These are phyloP conservation scores for Hippopotamus amphibius DNA, from an alignment of 2,113 vertebrate species.

Conservation along the genomic window DNA sequence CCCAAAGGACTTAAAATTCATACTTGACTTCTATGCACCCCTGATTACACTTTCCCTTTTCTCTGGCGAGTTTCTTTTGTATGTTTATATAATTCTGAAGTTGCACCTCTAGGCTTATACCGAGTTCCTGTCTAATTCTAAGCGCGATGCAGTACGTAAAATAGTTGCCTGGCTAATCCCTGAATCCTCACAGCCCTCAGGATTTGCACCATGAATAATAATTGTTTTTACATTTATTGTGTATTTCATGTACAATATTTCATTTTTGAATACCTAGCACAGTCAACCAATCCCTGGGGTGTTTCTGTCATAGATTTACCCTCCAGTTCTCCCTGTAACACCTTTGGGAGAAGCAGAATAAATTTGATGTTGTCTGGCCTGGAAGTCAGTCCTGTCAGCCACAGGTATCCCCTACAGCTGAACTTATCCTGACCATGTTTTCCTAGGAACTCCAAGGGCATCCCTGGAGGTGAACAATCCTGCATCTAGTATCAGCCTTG, in stretches of 20 bases:
- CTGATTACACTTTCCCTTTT: not conserved
- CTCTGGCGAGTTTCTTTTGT: not conserved
- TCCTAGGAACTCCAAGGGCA: not conserved
- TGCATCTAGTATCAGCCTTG: not conserved
- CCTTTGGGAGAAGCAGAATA: conserved; percentile 2
- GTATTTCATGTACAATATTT: not conserved
- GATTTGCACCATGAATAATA: not conserved
- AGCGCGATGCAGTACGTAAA: not conserved
- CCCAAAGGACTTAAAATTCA: not conserved
- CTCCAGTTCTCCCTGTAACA: conserved; percentile 69
- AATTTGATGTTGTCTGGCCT: not conserved
- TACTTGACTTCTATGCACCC: not conserved
- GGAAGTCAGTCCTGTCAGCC: not conserved
- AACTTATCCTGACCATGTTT: not conserved
- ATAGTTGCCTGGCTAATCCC: not conserved
- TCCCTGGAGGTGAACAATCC: not conserved
- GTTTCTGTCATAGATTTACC: conserved; percentile 26
- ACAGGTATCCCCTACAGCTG: not conserved
- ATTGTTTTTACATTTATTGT: not conserved
- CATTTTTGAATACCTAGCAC: not conserved
- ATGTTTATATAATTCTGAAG: not conserved
- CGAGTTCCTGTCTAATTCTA: not conserved
- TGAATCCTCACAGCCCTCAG: not conserved
- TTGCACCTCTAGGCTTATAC: not conserved
- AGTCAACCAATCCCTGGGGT: conserved; percentile 54